Conservation (phyloP, 2,797 vertebrate species). For the Peromyscus nudipes region DNA sequence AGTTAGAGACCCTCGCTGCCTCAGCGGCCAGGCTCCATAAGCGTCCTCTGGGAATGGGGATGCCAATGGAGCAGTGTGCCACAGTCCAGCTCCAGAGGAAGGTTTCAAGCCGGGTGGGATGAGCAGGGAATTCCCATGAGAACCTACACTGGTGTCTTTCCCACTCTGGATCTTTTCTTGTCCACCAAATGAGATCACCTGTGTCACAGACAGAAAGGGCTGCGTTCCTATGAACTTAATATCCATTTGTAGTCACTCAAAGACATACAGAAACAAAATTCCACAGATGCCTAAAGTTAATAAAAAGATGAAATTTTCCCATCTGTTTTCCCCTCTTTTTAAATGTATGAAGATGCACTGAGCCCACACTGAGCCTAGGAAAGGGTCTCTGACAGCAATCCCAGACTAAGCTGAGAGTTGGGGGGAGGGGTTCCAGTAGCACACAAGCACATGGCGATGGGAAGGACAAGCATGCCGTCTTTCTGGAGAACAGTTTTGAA, state of each 20-base stretch:
- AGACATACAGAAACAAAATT: slow-evolving; percentile 58
- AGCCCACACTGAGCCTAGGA: slow-evolving; percentile 3
- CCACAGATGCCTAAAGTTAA: neutral
- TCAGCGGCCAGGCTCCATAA: slow-evolving; percentile 18
- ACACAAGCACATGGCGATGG: neutral
- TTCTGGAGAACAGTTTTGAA: neutral
- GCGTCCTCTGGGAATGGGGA: slow-evolving; percentile 39
- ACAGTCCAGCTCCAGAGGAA: slow-evolving; percentile 2
- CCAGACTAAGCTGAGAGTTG: neutral
- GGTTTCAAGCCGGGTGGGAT: neutral
- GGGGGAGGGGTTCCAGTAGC: neutral
- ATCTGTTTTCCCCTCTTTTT: neutral
- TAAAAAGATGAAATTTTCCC: neutral
- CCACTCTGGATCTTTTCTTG: neutral
- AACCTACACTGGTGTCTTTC: neutral
- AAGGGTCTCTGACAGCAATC: neutral
- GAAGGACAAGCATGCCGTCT: neutral
- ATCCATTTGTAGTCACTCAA: slow-evolving; percentile 54
- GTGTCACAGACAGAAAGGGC: too few species aligned
- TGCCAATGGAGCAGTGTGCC: neutral
- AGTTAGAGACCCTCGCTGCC: neutral
- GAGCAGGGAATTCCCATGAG: neutral
- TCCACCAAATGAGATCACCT: neutral
- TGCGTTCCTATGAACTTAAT: neutral
- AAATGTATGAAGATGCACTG: slow-evolving; percentile 4